A percentile compares a stretch with the other conserved stretches of the same genome.
These are phyloP conservation scores for Clavelina lepadiformis DNA, from an alignment of 23 tunicate genomes.

Conservation along the genomic window DNA sequence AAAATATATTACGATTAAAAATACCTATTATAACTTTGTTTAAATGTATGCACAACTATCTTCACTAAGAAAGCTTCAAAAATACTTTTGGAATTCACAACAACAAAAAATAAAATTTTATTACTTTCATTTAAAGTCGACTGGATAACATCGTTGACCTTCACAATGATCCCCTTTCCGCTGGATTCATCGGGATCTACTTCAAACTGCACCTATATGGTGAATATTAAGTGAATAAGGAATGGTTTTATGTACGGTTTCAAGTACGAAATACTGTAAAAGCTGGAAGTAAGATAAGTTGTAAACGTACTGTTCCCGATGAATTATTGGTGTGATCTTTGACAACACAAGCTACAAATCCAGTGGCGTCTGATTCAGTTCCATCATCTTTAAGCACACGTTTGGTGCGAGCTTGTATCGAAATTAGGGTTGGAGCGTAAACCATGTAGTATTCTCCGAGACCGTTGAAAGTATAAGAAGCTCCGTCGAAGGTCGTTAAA, in stretches of 20 bases:
- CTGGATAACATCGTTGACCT: slow-evolving; percentile 12
- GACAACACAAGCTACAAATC: slow-evolving; percentile 27
- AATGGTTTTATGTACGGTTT: too few species aligned
- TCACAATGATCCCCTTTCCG: slow-evolving; percentile 18
- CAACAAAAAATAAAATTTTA: too few species aligned
- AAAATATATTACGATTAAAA: too few species aligned
- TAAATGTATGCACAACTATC: too few species aligned
- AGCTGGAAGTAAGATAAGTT: too few species aligned
- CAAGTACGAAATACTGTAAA: too few species aligned
- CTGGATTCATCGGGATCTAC: slow-evolving; percentile 1
- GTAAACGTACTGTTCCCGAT: slow-evolving; percentile 24
- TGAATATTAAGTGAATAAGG: too few species aligned
- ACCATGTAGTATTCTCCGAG: slow-evolving; percentile 41
- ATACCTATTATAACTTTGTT: too few species aligned
- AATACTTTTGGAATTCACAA: too few species aligned
- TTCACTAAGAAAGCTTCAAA: too few species aligned
- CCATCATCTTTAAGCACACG: slow-evolving; percentile 17
- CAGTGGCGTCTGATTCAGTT: slow-evolving; percentile 22
- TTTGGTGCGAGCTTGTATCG: slow-evolving; percentile 32
- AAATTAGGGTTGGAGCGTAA: slow-evolving; percentile 23
- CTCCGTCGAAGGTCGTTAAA: slow-evolving; percentile 43
- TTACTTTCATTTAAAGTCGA: too few species aligned
- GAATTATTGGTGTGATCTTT: slow-evolving; percentile 11
- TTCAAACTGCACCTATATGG: slow-evolving; percentile 35
- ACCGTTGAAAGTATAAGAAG: slow-evolving; percentile 48